Conservation (phyloP, 2,888 invertebrate genomes). For the Euplagia quadripunctaria region DNA sequence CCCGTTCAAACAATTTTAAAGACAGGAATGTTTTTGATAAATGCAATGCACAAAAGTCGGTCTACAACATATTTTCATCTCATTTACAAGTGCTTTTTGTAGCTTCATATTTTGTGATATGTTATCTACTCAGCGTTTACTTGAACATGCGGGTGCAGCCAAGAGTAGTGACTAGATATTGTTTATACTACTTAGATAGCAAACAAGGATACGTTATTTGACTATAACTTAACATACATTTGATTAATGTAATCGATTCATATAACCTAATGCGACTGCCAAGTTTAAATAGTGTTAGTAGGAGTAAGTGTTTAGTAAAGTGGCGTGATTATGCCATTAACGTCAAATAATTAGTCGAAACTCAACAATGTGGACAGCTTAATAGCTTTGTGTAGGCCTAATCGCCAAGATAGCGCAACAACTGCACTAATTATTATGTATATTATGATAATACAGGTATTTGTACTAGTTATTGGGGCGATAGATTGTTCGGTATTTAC, state of each 20-base stretch:
- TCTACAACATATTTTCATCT: too few species aligned
- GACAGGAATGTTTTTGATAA: too few species aligned
- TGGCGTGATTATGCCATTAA: not conserved
- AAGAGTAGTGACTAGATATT: too few species aligned
- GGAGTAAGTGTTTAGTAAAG: slow-evolving; percentile 8
- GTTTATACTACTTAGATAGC: too few species aligned
- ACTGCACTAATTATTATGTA: slow-evolving; percentile 32
- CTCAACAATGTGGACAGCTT: not conserved
- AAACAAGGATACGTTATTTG: too few species aligned
- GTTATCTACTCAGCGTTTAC: too few species aligned
- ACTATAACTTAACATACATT: too few species aligned
- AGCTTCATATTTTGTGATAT: not conserved
- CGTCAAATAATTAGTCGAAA: slow-evolving; percentile 4
- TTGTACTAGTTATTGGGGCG: slow-evolving; percentile 26
- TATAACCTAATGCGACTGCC: not conserved
- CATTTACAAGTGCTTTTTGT: not conserved
- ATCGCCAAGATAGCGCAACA: slow-evolving; percentile 18
- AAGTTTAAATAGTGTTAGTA: slow-evolving; percentile 1
- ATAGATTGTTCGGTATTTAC: slow-evolving; percentile 17
- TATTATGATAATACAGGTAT: slow-evolving; percentile 37
- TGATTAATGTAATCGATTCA: too few species aligned
- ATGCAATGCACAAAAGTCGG: too few species aligned
- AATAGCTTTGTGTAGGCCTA: slow-evolving; percentile 29
- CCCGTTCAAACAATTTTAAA: not conserved
- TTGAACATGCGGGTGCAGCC: too few species aligned